phyloP scores from a whole-genome alignment of 1,140 invertebrate species.

The Daktulosphaira vitifoliae region DNA sequence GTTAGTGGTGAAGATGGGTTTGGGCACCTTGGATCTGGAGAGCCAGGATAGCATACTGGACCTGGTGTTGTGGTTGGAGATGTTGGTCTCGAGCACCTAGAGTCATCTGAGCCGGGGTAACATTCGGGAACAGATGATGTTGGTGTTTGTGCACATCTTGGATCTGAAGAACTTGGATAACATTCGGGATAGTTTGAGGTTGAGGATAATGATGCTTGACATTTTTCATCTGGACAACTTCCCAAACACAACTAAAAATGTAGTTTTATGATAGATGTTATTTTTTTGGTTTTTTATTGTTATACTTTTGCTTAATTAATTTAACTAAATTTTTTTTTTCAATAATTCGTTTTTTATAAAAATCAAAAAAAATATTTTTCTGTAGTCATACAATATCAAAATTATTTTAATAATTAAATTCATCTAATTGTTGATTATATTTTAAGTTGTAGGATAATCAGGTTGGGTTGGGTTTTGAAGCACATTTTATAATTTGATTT shows the following conservation, averaged over 20 bases:
- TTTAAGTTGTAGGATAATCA: too few species aligned
- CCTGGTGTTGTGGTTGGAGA: slow-evolving; percentile 35
- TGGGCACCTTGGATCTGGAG: slow-evolving; percentile 40
- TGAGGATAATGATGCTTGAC: slow-evolving; percentile 35
- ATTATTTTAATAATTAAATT: too few species aligned
- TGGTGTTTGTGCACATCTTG: slow-evolving; percentile 38
- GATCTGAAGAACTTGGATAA: slow-evolving; percentile 39
- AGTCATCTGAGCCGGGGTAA: slow-evolving; percentile 42
- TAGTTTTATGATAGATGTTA: slow-evolving; percentile 31
- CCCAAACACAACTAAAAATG: slow-evolving; percentile 41
- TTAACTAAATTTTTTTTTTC: too few species aligned
- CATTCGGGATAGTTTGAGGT: slow-evolving; percentile 37
- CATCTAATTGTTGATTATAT: neutral
- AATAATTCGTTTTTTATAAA: too few species aligned
- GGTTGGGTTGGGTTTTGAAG: neutral
- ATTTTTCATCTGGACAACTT: slow-evolving; percentile 42
- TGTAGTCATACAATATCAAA: too few species aligned
- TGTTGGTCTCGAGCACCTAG: slow-evolving; percentile 40
- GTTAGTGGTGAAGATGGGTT: slow-evolving; percentile 36
- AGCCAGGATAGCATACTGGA: slow-evolving; percentile 41
- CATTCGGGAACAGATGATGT: slow-evolving; percentile 38
- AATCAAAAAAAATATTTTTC: too few species aligned
- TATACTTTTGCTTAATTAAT: slow-evolving; percentile 2
- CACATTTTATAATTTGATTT: neutral
- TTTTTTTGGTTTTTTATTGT: neutral